Evolutionary conservation across 2,797 vertebrate genomes (phyloP), one percentile per base, ranked within the genome.

Genomic region (Diplodus puntazzo): DNA sequence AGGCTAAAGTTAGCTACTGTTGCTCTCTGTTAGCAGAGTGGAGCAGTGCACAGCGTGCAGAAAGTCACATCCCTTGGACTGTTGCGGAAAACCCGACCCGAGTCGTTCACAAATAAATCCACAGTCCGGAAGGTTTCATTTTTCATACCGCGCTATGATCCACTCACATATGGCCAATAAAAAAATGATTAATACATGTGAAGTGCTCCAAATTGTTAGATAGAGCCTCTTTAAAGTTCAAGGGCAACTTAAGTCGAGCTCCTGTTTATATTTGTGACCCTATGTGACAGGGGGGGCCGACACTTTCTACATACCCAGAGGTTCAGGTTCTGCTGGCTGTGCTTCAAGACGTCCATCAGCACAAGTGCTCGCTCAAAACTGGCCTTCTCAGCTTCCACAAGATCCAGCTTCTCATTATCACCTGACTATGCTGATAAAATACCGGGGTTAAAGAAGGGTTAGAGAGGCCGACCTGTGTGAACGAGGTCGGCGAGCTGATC

Each of bases 291-390:
- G 34, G n/a, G 21, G 27, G 59, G 49, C 54, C 16, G 59, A 73
- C 27, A 64, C 77, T 46, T 79, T 86, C 74, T 45, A 69, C 77
- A 87, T 88, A 71, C 71, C 75, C 52, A 39, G 54, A 75, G 88
- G 77, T 87, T 93, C 88, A 84, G 83, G 87, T 89, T 90, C 11
- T 86, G 66, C 78, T 81, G 82, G 87, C 74, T 66, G 46, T 43
- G 68, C 80, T 75, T 83, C 87, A 91, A 73, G 66, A 70, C n/a
- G 0, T 48, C 78, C 60, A 46, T 82, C 72, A 85, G 65, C 60
- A 63, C 27, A 52, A 79, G 70, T 23, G 58, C 39, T 39, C 8
- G 14, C 25, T 81, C 74, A 66, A 77, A 78, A 77, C 79, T 60
- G 46, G 27, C 77, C 72, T 67, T 81, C 87, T 91, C 75, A 74